Percentiles rank a stretch among this genome's conserved stretches.
These are phyloP conservation scores for Pyrocoelia pectoralis DNA, from an alignment of 2,888 invertebrate genomes.

Conservation along the genomic window DNA sequence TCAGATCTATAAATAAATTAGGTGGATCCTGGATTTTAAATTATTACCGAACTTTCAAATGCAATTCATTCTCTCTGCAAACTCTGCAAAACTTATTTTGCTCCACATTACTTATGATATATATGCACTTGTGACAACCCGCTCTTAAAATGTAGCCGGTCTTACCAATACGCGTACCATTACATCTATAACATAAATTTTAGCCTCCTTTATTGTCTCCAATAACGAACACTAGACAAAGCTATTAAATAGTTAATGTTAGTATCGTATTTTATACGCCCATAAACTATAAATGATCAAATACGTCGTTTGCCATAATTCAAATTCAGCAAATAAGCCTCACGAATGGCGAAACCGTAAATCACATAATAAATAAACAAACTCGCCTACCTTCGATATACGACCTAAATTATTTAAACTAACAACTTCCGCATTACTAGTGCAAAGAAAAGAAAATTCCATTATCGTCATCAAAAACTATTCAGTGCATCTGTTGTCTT, in stretches of 20 bases:
- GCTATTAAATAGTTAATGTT: conserved; percentile 7
- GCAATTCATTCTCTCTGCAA: no score
- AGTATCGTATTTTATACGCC: neutral
- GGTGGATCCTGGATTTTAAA: no score
- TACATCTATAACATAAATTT: neutral
- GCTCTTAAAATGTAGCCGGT: no score
- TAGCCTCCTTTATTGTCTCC: neutral
- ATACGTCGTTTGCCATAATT: neutral
- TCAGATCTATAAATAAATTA: no score
- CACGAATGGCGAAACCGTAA: conserved; percentile 4
- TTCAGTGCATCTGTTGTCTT: conserved; percentile 30
- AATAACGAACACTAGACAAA: neutral
- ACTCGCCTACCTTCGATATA: neutral
- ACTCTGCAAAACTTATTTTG: no score
- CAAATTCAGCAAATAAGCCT: conserved; percentile 10
- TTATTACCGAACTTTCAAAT: no score
- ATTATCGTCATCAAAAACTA: neutral
- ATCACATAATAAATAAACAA: neutral
- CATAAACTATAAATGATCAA: conserved; percentile 4
- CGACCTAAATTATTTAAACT: neutral
- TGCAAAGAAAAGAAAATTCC: neutral
- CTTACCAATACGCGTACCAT: no score
- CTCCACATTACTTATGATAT: no score
- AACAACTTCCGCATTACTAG: no score
- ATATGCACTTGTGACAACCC: no score